phyloP scores from a whole-genome alignment of 2,888 invertebrate genomes.

The Pachydiplax longipennis region DNA sequence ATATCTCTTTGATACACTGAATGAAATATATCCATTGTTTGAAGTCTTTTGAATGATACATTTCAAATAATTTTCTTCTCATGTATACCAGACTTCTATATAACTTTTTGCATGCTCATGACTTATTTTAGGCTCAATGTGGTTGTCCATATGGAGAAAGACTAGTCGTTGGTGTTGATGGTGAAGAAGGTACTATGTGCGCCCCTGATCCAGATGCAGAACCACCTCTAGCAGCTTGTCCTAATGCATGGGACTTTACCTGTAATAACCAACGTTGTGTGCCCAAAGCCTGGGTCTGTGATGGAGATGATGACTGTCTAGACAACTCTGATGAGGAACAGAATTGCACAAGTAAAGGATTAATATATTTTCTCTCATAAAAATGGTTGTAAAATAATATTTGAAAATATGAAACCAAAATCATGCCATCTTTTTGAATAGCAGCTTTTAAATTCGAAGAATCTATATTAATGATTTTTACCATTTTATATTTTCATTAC shows the following conservation, averaged over 20 bases:
- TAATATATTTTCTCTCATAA: neutral
- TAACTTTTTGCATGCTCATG: too few relatives aligned
- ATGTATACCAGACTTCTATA: too few relatives aligned
- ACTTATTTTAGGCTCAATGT: constrained; percentile 71
- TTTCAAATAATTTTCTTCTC: too few relatives aligned
- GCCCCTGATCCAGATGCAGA: constrained; percentile 83
- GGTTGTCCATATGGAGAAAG: constrained; percentile 94
- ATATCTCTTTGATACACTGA: too few relatives aligned
- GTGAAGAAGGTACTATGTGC: constrained; percentile 73
- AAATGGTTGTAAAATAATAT: neutral
- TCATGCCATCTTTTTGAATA: too few relatives aligned
- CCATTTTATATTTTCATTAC: too few relatives aligned
- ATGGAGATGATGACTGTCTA: constrained; percentile 94
- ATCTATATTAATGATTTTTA: too few relatives aligned
- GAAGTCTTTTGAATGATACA: too few relatives aligned
- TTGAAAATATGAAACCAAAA: neutral
- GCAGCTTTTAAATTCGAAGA: too few relatives aligned
- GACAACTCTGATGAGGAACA: constrained; percentile 95
- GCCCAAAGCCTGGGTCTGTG: constrained; percentile 94
- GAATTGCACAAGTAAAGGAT: constrained; percentile 82
- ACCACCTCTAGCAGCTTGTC: constrained; percentile 87
- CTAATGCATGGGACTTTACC: constrained; percentile 92
- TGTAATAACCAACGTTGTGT: constrained; percentile 83
- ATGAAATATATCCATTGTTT: too few relatives aligned
- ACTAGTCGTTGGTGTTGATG: constrained; percentile 59